Evolutionary conservation across 2,113 vertebrate genomes (phyloP).

Genomic region (Ptychochromis oligacanthus): DNA sequence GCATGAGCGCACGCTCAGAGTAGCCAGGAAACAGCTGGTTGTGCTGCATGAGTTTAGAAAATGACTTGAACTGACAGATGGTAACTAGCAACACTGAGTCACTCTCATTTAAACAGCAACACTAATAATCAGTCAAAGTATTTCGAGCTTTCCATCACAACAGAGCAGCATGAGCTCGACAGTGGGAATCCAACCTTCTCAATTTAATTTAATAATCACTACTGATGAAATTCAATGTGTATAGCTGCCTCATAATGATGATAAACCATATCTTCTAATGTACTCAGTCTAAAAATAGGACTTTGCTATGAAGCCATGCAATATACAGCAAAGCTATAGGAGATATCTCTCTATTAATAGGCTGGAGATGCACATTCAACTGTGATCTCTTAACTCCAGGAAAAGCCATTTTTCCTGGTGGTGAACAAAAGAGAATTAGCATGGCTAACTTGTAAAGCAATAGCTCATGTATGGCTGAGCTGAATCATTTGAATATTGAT

Average conservation of each 20-base stretch:
- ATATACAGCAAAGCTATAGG: slow-evolving; percentile 3
- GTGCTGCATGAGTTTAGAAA: slow-evolving; percentile 30
- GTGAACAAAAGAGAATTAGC: slow-evolving; percentile 35
- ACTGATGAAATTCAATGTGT: not conserved
- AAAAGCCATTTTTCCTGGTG: slow-evolving; percentile 44
- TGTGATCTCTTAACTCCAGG: slow-evolving; percentile 52
- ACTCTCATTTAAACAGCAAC: slow-evolving; percentile 53
- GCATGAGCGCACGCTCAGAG: slow-evolving; percentile 3
- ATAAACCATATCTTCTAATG: not conserved
- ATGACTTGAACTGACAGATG: slow-evolving; percentile 57
- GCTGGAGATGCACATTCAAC: slow-evolving; percentile 5
- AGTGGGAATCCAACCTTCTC: not conserved
- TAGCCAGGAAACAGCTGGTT: slow-evolving; percentile 30
- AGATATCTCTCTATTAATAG: slow-evolving; percentile 22
- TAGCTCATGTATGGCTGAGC: not conserved
- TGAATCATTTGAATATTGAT: not conserved
- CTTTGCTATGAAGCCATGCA: not conserved
- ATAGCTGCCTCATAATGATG: not conserved
- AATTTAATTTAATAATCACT: slow-evolving; percentile 22
- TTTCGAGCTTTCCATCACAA: slow-evolving; percentile 40
- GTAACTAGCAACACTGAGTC: slow-evolving; percentile 45
- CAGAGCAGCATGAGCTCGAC: not conserved
- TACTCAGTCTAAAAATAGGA: slow-evolving; percentile 33
- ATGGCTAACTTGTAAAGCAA: slow-evolving; percentile 3
- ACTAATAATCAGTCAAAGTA: slow-evolving; percentile 29